These are phyloP conservation scores for Paraplagusia blochii DNA, from an alignment of 2,113 vertebrate genomes.

Conservation along the genomic window DNA sequence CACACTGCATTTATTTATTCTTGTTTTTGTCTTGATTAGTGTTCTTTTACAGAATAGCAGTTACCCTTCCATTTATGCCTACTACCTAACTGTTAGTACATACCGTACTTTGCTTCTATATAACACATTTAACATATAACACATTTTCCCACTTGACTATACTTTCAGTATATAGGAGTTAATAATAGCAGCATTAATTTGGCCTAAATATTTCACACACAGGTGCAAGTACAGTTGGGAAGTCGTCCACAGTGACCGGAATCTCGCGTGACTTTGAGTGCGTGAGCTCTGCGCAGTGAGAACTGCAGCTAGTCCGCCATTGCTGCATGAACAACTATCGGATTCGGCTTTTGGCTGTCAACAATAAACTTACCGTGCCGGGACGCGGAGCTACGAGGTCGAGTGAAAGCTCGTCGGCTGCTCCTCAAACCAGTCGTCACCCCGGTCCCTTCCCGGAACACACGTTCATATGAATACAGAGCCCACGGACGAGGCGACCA, in stretches of 20 bases:
- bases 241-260: background rate
- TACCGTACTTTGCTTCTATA: too few species aligned
- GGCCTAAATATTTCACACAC: background rate
- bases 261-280: constrained; percentile 63
- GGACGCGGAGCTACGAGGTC: constrained; percentile 64
- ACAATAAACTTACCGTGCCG: constrained; percentile 64
- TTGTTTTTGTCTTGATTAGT: too few species aligned
- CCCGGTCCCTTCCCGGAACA: constrained; percentile 54
- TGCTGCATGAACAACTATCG: constrained; percentile 56
- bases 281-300: constrained; percentile 66
- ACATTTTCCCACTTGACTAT: background rate
- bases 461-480: constrained; percentile 76
- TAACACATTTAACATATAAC: too few species aligned
- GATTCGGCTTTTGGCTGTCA: constrained; percentile 60
- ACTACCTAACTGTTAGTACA: too few species aligned
- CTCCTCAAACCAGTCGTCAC: constrained; percentile 55
- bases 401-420: constrained; percentile 61
- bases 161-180: background rate
- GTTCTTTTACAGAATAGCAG: too few species aligned
- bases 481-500: constrained; percentile 75
- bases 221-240: background rate
- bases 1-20: too few species aligned
- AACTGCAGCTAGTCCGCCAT: constrained; percentile 70
- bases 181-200: too few species aligned
- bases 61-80: too few species aligned